Percentiles rank a stretch among this genome's conserved stretches.
phyloP scores from a whole-genome alignment of 2,888 invertebrate genomes.

The Melipona bicolor region DNA sequence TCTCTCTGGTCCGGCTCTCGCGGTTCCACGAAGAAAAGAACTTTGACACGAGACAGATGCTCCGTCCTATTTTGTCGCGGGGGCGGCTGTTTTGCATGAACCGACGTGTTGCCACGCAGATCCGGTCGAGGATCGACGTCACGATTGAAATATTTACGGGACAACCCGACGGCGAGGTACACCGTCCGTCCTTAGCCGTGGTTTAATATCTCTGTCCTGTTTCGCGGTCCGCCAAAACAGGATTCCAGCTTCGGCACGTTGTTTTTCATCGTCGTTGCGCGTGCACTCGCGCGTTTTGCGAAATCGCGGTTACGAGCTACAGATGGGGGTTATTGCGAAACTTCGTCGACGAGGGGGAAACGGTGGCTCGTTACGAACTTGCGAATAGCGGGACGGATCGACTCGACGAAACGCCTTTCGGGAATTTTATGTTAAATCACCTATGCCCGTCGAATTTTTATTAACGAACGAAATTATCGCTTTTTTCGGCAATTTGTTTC shows the following conservation, averaged over 20 bases:
- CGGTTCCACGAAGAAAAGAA: conserved; percentile 27
- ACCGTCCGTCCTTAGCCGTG: not conserved
- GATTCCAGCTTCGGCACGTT: not conserved
- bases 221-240: not conserved
- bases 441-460: not conserved
- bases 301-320: conserved; percentile 17
- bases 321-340: conserved; percentile 44
- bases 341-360: conserved; percentile 24
- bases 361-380: conserved; percentile 15
- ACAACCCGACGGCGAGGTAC: not conserved
- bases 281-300: not conserved
- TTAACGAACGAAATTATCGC: not conserved
- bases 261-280: conserved; percentile 9
- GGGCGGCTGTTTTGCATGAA: conserved; percentile 45
- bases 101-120: conserved; percentile 16
- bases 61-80: conserved; percentile 44
- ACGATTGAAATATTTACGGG: conserved; percentile 49
- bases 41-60: conserved; percentile 52
- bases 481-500: no score
- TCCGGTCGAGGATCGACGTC: conserved; percentile 26
- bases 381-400: not conserved
- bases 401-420: conserved; percentile 27
- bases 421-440: conserved; percentile 44
- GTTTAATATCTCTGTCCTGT: conserved; percentile 40
- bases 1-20: not conserved